phyloP scores from a whole-genome alignment of 1,140 invertebrate species.

The Melipona quadrifasciata region DNA sequence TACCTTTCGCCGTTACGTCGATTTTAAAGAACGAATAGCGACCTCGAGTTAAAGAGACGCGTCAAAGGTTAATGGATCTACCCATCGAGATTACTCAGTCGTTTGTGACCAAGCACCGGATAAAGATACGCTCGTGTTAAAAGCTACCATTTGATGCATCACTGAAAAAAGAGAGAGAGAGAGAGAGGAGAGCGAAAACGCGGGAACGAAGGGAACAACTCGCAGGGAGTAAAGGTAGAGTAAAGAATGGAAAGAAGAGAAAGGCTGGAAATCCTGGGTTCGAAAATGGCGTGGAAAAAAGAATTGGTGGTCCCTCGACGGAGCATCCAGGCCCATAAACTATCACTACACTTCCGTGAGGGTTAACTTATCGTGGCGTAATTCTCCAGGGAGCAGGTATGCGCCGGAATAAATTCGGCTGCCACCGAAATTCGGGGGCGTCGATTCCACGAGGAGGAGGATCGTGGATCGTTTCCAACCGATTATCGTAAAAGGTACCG shows the following conservation, averaged over 20 bases:
- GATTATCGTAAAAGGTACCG: conserved; percentile 39
- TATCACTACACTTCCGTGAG: conserved; percentile 14
- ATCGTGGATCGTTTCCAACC: neutral
- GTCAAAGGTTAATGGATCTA: neutral
- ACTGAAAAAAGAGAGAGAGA: neutral
- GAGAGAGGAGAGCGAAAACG: no score
- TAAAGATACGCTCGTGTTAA: neutral
- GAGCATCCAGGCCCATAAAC: conserved; percentile 26
- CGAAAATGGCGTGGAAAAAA: conserved; percentile 9
- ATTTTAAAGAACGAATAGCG: neutral
- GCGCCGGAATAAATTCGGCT: conserved; percentile 24
- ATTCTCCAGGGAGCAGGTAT: conserved; percentile 31
- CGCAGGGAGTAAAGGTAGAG: neutral
- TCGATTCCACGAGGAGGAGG: neutral
- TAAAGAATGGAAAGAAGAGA: neutral
- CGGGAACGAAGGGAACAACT: neutral
- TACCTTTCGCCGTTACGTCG: neutral
- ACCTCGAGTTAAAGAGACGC: neutral
- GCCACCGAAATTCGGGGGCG: conserved; percentile 33
- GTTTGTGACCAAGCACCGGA: neutral
- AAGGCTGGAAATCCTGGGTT: neutral
- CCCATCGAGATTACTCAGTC: neutral
- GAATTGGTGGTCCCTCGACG: conserved; percentile 2
- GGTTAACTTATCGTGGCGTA: conserved; percentile 33
- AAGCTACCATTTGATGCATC: neutral